Conservation (phyloP, 2,888 invertebrate species). For the Julus scanicus region DNA sequence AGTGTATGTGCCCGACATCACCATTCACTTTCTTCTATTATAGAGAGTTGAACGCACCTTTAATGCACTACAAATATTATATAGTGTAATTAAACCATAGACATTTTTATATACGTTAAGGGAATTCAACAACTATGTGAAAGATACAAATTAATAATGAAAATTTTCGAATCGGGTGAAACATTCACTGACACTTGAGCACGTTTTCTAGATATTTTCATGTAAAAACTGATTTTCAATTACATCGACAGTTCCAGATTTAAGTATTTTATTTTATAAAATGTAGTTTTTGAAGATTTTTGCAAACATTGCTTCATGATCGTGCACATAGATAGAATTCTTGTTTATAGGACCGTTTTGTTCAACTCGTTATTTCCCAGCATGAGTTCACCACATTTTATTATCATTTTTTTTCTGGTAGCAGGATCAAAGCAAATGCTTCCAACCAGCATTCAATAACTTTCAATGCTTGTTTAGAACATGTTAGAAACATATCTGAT, state of each 20-base stretch:
- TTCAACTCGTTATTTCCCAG: neutral
- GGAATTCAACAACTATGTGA: too few relatives aligned
- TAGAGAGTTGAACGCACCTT: too few relatives aligned
- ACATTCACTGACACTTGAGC: neutral
- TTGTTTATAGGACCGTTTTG: neutral
- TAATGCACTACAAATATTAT: too few relatives aligned
- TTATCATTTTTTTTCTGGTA: neutral
- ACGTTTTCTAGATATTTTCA: neutral
- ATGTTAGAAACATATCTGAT: neutral
- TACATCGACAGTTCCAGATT: neutral
- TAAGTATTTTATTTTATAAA: neutral
- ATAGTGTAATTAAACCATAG: too few relatives aligned
- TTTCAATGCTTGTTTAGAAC: neutral
- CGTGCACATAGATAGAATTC: neutral
- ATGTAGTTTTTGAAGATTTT: neutral
- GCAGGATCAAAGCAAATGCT: neutral
- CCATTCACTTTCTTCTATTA: too few relatives aligned
- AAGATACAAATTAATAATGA: too few relatives aligned
- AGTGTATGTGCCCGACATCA: too few relatives aligned
- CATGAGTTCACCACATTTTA: slow-evolving; percentile 16
- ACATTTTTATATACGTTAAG: too few relatives aligned
- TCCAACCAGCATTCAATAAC: neutral
- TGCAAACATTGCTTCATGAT: neutral
- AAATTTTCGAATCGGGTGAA: too few relatives aligned
- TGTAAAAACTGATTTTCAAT: neutral